A percentile compares a stretch with the other conserved stretches of the same genome.
Conservation (phyloP, 2,888 invertebrate genomes). For the Frankliniella intonsa region DNA sequence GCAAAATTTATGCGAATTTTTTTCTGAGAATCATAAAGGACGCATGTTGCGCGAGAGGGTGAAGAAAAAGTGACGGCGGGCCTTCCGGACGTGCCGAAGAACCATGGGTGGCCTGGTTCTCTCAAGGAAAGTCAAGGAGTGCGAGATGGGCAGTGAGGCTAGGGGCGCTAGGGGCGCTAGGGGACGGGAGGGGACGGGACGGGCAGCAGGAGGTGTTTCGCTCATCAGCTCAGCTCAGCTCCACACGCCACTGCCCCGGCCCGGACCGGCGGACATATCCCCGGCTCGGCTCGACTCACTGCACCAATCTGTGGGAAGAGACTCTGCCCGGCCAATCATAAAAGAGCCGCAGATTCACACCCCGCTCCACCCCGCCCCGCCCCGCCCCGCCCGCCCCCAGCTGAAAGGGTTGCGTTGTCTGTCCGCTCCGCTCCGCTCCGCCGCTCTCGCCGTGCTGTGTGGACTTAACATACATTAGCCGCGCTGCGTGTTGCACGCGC, state of each 20-base stretch:
- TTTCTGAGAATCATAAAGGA: no score
- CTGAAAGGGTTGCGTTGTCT: no score
- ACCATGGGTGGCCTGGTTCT: neutral
- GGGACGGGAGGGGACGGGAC: neutral
- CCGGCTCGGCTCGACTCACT: neutral
- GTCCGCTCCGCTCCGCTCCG: neutral
- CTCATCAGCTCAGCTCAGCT: neutral
- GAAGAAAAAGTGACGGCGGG: no score
- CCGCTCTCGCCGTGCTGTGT: neutral
- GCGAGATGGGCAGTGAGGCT: neutral
- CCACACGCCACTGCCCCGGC: no score
- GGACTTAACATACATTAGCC: slow-evolving; percentile 13
- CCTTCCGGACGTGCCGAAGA: neutral
- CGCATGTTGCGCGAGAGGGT: no score
- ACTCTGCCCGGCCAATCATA: neutral
- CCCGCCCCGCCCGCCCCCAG: neutral
- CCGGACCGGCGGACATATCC: no score
- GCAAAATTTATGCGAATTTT: no score
- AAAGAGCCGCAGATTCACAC: slow-evolving; percentile 8
- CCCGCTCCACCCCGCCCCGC: neutral
- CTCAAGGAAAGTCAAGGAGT: neutral
- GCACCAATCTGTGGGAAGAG: slow-evolving; percentile 4
- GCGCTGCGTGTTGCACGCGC: neutral
- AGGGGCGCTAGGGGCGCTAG: neutral
- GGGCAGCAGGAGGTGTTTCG: neutral